phyloP scores from a whole-genome alignment of 2,888 invertebrate genomes.

The Sarcophaga caerulescens region DNA sequence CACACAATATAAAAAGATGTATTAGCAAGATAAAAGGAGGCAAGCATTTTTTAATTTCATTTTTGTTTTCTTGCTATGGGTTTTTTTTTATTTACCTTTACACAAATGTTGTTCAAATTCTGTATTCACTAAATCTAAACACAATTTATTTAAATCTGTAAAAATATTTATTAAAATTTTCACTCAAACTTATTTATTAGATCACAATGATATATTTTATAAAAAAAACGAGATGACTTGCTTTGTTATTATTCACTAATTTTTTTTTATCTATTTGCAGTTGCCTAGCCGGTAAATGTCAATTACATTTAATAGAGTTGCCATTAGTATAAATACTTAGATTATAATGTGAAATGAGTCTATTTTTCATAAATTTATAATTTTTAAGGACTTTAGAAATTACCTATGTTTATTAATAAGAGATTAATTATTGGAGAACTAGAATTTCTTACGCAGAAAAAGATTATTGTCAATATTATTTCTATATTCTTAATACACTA shows the following conservation, averaged over 20 bases:
- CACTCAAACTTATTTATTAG: neutral
- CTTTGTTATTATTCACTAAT: slow-evolving; percentile 34
- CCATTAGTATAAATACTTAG: neutral
- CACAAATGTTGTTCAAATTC: slow-evolving; percentile 78
- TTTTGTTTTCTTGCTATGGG: neutral
- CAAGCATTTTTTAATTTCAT: neutral
- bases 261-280: slow-evolving; percentile 4
- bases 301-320: slow-evolving; percentile 37
- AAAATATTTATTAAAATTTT: slow-evolving; percentile 42
- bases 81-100: slow-evolving; percentile 73
- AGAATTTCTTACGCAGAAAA: neutral
- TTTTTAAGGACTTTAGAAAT: too few species aligned
- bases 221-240: slow-evolving; percentile 37
- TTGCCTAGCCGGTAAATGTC: slow-evolving; percentile 44
- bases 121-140: slow-evolving; percentile 75
- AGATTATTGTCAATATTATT: too few species aligned
- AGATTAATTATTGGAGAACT: too few species aligned
- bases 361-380: too few species aligned
- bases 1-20: too few species aligned
- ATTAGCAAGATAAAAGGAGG: neutral
- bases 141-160: slow-evolving; percentile 76
- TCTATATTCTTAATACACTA: too few species aligned
- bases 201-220: slow-evolving; percentile 3
- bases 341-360: neutral
- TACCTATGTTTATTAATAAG: too few species aligned